These are phyloP conservation scores for Vicugna pacos DNA, from an alignment of 2,113 vertebrate species.

Conservation along the genomic window DNA sequence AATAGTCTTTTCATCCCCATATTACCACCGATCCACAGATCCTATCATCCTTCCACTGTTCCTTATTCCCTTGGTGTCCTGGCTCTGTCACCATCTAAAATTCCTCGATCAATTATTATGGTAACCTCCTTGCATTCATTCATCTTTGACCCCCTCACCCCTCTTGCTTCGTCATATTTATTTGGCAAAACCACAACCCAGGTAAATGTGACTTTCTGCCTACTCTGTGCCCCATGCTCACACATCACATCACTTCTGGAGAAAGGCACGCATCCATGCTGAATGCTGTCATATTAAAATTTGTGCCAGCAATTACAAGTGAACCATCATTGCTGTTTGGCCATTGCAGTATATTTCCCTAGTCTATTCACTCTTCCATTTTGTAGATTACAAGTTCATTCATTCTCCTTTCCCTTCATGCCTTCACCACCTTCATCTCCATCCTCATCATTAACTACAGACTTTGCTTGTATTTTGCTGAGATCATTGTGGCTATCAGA, in stretches of 20 bases:
- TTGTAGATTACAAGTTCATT: not conserved
- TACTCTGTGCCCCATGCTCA: not conserved
- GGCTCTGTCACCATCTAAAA: no score
- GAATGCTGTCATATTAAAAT: not conserved
- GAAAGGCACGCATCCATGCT: no score
- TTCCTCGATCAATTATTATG: fast-evolving
- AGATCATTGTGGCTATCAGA: not conserved
- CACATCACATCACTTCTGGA: not conserved
- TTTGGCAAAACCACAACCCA: not conserved
- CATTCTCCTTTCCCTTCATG: no score
- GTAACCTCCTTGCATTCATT: not conserved
- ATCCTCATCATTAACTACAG: not conserved
- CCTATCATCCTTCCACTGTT: no score
- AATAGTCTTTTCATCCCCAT: not conserved
- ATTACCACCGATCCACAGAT: fast-evolving
- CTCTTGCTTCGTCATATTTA: fast-evolving
- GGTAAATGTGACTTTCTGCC: not conserved
- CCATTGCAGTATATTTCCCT: fast-evolving
- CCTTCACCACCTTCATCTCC: not conserved
- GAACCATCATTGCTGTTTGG: fast-evolving
- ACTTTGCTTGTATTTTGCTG: not conserved
- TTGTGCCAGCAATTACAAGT: not conserved
- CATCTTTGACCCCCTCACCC: no score
- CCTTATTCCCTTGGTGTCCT: not conserved
- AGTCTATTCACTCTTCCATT: fast-evolving